Evolutionary conservation across 1,140 invertebrate genomes (phyloP).

Genomic region (Eurosta solidaginis): DNA sequence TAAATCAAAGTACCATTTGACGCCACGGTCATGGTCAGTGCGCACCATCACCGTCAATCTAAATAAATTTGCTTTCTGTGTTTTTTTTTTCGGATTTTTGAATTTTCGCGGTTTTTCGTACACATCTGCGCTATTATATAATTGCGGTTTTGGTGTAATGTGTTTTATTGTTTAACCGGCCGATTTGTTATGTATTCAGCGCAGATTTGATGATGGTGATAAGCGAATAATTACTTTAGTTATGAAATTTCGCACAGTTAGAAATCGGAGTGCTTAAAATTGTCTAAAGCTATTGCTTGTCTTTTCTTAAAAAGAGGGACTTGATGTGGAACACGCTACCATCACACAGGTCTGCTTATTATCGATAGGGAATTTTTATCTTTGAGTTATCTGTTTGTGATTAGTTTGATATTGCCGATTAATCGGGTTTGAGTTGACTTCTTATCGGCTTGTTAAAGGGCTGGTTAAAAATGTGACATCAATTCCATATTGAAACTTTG

Average conservation of each 20-base stretch:
- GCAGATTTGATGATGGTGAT: neutral
- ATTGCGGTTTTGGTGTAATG: neutral
- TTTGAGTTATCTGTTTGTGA: too few relatives aligned
- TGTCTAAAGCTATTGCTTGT: too few relatives aligned
- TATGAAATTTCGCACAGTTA: constrained; percentile 21
- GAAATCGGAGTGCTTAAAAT: too few relatives aligned
- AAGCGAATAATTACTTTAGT: neutral
- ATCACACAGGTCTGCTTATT: too few relatives aligned
- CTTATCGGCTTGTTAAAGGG: too few relatives aligned
- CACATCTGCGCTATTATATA: neutral
- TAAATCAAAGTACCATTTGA: neutral
- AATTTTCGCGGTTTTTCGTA: constrained; percentile 7
- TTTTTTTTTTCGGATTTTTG: neutral
- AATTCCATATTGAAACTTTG: too few relatives aligned
- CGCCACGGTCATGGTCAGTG: constrained; percentile 57
- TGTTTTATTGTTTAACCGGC: neutral
- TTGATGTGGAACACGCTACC: too few relatives aligned
- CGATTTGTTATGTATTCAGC: constrained; percentile 21
- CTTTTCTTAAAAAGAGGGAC: too few relatives aligned
- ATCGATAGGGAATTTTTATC: too few relatives aligned
- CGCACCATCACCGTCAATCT: constrained; percentile 42
- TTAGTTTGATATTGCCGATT: too few relatives aligned
- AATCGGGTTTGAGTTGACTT: too few relatives aligned
- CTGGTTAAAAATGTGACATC: too few relatives aligned
- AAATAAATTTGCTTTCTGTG: neutral